A percentile compares a stretch with the other conserved stretches of the same genome.
phyloP scores from a whole-genome alignment of 2,888 invertebrate species.

The Danaus chrysippus region DNA sequence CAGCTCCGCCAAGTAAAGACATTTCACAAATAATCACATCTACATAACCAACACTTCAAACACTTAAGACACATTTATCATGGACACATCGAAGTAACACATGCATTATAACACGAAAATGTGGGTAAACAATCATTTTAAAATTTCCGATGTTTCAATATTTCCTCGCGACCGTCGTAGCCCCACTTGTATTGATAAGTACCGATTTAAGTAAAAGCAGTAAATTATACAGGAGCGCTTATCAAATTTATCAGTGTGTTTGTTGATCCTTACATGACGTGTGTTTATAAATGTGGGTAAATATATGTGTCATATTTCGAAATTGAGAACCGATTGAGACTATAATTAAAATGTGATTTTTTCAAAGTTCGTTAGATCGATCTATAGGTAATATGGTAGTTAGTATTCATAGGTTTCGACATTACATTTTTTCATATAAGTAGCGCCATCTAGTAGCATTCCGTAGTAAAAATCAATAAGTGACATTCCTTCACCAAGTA shows the following conservation, averaged over 20 bases:
- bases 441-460: conserved; percentile 17
- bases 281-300: conserved; percentile 15
- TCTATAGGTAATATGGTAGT: too few relatives aligned
- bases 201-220: conserved; percentile 55
- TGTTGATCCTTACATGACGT: conserved; percentile 44
- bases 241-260: conserved; percentile 69
- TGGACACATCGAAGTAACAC: conserved; percentile 31
- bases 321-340: neutral
- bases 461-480: neutral
- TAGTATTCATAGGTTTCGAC: neutral
- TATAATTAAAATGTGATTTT: too few relatives aligned
- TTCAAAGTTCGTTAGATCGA: too few relatives aligned
- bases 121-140: conserved; percentile 25
- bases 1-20: conserved; percentile 46
- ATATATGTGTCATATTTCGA: neutral
- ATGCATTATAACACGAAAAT: conserved; percentile 14
- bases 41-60: conserved; percentile 41
- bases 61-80: conserved; percentile 22
- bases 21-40: conserved; percentile 46
- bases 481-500: neutral
- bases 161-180: conserved; percentile 33
- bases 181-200: conserved; percentile 58
- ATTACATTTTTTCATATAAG: neutral
- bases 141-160: conserved; percentile 16
- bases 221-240: conserved; percentile 50